phyloP scores from a whole-genome alignment of 2,113 vertebrate genomes.

The Sinocyclocheilus grahami region DNA sequence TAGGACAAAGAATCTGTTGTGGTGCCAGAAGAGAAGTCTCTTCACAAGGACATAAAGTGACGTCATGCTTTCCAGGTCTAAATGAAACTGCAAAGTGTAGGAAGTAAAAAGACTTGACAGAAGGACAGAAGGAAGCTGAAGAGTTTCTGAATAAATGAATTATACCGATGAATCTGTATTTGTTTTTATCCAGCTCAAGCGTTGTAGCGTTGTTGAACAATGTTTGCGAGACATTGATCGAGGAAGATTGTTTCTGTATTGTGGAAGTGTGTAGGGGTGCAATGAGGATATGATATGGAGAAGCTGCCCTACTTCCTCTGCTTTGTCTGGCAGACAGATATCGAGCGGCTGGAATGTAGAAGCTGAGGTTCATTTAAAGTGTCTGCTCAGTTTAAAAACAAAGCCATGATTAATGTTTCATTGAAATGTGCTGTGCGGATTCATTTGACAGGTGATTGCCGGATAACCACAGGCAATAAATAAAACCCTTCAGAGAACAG shows the following conservation, averaged over 20 bases:
- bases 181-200: background rate
- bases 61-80: background rate
- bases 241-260: background rate
- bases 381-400: slow-evolving; percentile 31
- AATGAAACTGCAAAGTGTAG: background rate
- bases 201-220: background rate
- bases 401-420: slow-evolving; percentile 18
- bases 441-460: background rate
- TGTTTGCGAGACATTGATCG: background rate
- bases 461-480: slow-evolving; percentile 11
- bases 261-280: background rate
- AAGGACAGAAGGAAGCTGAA: no score
- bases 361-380: background rate
- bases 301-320: slow-evolving; percentile 32
- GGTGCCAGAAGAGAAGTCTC: background rate
- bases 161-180: background rate
- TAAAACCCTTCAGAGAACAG: background rate
- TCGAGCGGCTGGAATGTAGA: background rate
- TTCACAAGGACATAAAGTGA: background rate
- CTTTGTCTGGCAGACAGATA: slow-evolving; percentile 24
- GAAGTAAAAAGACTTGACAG: no score
- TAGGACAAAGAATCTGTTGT: background rate
- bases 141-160: no score
- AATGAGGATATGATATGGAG: slow-evolving; percentile 16
- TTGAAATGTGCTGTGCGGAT: background rate